phyloP scores from a whole-genome alignment of 2,113 vertebrate genomes.

The Neodon shergylaensis region DNA sequence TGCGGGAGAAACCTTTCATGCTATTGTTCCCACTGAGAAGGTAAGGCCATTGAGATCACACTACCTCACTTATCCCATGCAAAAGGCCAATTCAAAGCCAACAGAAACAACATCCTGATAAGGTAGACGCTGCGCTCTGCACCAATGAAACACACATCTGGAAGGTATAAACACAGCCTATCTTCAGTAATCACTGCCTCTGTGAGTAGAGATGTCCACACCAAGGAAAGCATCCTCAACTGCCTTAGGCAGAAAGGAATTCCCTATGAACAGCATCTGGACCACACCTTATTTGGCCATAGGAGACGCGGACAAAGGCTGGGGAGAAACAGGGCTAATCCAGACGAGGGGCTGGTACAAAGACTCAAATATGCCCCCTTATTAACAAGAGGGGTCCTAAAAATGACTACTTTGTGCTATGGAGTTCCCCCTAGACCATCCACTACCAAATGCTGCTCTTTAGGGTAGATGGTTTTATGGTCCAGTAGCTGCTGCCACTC shows the following conservation, averaged over 20 bases:
- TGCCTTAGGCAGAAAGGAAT: neutral
- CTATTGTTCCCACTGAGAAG: conserved; percentile 18
- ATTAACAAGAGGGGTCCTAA: neutral
- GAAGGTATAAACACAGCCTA: neutral
- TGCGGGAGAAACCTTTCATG: neutral
- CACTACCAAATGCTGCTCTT: conserved; percentile 32
- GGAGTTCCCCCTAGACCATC: neutral
- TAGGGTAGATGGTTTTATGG: conserved; percentile 32
- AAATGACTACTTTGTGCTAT: neutral
- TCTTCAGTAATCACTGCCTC: conserved; percentile 6
- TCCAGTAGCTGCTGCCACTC: conserved; percentile 26
- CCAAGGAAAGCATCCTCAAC: neutral
- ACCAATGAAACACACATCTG: neutral
- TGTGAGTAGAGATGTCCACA: neutral
- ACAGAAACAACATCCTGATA: neutral
- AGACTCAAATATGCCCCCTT: neutral
- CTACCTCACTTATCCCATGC: conserved; percentile 34
- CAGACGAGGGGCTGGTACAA: neutral
- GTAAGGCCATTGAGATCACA: neutral
- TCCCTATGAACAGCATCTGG: conserved; percentile 26
- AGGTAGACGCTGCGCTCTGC: neutral
- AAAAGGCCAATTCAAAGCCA: conserved; percentile 57
- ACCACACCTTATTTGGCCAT: conserved; percentile 67
- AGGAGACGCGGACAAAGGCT: conserved; percentile 20
- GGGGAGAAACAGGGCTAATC: neutral